Evolutionary conservation across 2,888 invertebrate species (phyloP), one percentile per base, ranked within the genome.

Genomic region (Ophion slaviceki): DNA sequence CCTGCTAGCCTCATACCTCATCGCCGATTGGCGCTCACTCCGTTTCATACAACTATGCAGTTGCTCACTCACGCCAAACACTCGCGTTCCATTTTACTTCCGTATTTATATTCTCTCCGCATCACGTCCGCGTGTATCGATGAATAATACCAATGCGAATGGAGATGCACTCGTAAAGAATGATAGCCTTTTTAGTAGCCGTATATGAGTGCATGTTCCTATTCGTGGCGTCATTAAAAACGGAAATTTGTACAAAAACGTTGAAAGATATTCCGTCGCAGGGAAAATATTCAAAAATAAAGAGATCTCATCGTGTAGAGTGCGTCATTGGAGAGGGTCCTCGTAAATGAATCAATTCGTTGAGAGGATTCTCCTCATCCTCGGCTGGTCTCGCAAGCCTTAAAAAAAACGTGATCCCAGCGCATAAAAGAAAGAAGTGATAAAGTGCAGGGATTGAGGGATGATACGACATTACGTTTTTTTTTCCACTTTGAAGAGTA

Each of bases 1-100:
- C 32, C 68, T 24, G 17, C 77, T 76, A 40, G 67, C 45, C 61
- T 78, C 7, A 17, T 45, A 24, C 32, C 71, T 82, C 79, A 75
- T 67, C 76, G 79, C 66, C 70, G 61, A 61, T 64, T 76, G 32
- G 53, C 53, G 17, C 81, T 67, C 61, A 45, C 66, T 74, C 59
- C 14, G 5, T 8, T 57, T 36, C 36, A 40, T 78, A 79, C 17
- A 61, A 53, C 47, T 72, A 59, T 68, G 61, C 74, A 64, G 64
- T 72, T 68, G 64, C 40, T 45, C 36, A 45, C 36, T 32, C 66
- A 28, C 59, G 17, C 32, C 36, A 53, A 20, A 53, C 36, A 17
- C 28, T 28, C 45, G n/a, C 76, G 7, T 32, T n/a, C 20, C 40
- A 10, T 53, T 66, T 76, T 24, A 10, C 66, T 76, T 6, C 6